Base-by-base conservation (phyloP, 2,797 vertebrate species). In the Lithobates pipiens region DNA sequence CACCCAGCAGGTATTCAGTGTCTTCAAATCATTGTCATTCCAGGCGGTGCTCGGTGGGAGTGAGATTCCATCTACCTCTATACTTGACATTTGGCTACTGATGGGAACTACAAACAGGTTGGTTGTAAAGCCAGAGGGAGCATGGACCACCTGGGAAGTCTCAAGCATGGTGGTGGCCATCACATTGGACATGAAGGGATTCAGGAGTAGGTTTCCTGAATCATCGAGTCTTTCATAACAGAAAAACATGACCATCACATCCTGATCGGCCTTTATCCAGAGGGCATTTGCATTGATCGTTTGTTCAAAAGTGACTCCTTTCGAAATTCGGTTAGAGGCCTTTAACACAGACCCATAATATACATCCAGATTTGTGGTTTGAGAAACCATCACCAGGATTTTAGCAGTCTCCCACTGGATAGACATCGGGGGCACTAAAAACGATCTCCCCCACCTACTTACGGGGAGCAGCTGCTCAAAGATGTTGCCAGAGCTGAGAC, bases 381-480 rank as follows among this genome's bases (percentile, higher is more conserved):
- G 4, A 23, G 69, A 36, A 21, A 70, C 77, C 4, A 73, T 29
- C 13, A 72, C 10, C 18, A 50, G 25, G 8, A 80, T 61, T 21
- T n/a, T 21, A 68, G 80, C 77, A 4, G 50, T 11, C 50, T 11
- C 70, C n/a, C 1, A 63, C 36, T 54, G 57, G 11, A 74, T n/a
- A 72, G 70, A 50, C 6, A 68, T 57, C 16, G 39, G 54, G 5
- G 83, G 76, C 23, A 80, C 70, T 10, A 68, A 10, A 25, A 74
- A 85, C 7, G 25, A 6, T 7, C 23, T 80, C 5, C 69, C 83
- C 83, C 83, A 79, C 3, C 27, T 25, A 39, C 39, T 67, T 3
- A 61, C 4, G 3, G 83, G 83, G 2, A 74, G 69, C 42, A 85
- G 65, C 71, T 85, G 83, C 39, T 85, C 83, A 50, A 67, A 85